phyloP scores from a whole-genome alignment of 2,113 vertebrate genomes.

The Mellivora capensis region DNA sequence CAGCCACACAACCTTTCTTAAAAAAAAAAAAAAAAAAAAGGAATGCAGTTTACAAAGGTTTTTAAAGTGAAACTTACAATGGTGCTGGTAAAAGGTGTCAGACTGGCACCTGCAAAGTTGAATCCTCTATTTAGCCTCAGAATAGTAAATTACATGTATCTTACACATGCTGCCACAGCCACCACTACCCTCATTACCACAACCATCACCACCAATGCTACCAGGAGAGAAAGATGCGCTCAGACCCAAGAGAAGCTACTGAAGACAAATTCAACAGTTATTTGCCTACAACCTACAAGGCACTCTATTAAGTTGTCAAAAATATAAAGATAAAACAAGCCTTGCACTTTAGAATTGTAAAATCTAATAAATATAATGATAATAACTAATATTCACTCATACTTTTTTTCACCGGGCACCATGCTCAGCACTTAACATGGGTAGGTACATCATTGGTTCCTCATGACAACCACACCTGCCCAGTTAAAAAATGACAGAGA shows the following conservation, averaged over 20 bases:
- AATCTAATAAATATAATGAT: background rate
- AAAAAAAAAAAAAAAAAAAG: background rate
- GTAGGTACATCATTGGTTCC: background rate
- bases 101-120: background rate
- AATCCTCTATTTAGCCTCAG: background rate
- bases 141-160: background rate
- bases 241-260: background rate
- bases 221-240: background rate
- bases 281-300: background rate
- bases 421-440: background rate
- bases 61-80: conserved; percentile 40
- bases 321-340: background rate
- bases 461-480: background rate
- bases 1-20: conserved; percentile 1
- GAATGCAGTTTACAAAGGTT: conserved; percentile 29
- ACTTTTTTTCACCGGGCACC: background rate
- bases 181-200: background rate
- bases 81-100: conserved; percentile 28
- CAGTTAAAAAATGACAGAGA: background rate
- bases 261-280: background rate
- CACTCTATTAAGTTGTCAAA: background rate
- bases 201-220: background rate
- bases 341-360: background rate
- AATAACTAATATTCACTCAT: background rate
- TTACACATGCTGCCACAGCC: background rate